Evolutionary conservation across 2,888 invertebrate genomes (phyloP).

Genomic region (Tolmerus cingulatus): DNA sequence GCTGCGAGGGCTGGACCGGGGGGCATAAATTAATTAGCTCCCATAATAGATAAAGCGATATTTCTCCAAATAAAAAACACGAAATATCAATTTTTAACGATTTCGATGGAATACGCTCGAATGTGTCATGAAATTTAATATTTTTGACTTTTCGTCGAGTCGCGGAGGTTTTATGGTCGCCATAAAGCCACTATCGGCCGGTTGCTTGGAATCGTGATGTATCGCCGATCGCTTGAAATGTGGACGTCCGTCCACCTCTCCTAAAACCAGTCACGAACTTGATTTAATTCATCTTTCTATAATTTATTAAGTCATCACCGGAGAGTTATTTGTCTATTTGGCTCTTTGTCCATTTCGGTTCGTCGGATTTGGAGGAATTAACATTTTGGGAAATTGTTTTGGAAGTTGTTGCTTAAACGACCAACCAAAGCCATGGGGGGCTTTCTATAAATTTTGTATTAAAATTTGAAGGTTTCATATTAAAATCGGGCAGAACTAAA

Average conservation of each 20-base stretch:
- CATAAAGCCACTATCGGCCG: not conserved
- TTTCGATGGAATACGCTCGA: slow-evolving; percentile 1
- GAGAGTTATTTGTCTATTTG: not conserved
- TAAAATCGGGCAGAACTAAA: not conserved
- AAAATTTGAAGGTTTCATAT: not conserved
- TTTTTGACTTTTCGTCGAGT: slow-evolving; percentile 9
- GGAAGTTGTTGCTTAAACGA: not conserved
- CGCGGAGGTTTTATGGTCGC: not conserved
- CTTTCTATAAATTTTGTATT: not conserved
- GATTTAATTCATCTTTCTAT: not conserved
- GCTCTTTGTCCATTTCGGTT: not conserved
- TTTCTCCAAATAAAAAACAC: slow-evolving; percentile 12
- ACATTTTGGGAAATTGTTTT: not conserved
- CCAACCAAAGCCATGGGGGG: not conserved
- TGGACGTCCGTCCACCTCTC: not conserved
- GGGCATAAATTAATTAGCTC: slow-evolving; percentile 32
- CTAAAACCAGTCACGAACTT: not conserved
- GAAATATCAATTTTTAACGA: slow-evolving; percentile 37
- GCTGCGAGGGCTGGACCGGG: not conserved
- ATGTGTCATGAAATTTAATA: slow-evolving; percentile 31
- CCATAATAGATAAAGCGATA: slow-evolving; percentile 6
- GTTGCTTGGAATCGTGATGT: not conserved
- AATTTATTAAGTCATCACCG: not conserved
- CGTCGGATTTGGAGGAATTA: not conserved
- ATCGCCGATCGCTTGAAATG: not conserved